Evolutionary conservation across 2,888 invertebrate genomes (phyloP).

Genomic region (Brachyopa scutellaris): DNA sequence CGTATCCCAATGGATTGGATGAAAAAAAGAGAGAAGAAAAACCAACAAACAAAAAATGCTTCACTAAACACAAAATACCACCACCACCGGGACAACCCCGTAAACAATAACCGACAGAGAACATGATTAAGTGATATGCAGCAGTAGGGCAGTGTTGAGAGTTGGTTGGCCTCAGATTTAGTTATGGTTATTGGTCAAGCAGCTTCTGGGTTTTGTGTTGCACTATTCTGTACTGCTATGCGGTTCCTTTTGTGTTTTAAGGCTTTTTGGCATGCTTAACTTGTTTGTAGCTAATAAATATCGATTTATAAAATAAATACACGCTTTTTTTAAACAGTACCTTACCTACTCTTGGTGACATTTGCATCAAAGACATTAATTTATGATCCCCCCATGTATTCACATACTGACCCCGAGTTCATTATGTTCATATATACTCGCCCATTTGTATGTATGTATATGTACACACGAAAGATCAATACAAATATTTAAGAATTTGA

Average conservation of each 20-base stretch:
- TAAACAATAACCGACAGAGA: slow-evolving; percentile 67
- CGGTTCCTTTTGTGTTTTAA: slow-evolving; percentile 55
- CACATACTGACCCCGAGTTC: no score
- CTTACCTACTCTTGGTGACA: slow-evolving; percentile 23
- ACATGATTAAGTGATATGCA: slow-evolving; percentile 68
- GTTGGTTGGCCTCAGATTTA: slow-evolving; percentile 48
- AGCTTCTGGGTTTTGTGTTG: slow-evolving; percentile 4
- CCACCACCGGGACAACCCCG: slow-evolving; percentile 44
- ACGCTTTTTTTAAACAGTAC: slow-evolving; percentile 40
- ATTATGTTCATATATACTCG: no score
- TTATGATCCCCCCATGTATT: no score
- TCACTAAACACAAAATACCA: slow-evolving; percentile 55
- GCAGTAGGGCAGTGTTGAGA: slow-evolving; percentile 9
- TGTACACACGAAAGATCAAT: no score
- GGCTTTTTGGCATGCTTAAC: slow-evolving; percentile 43
- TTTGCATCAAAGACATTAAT: no score
- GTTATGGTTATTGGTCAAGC: slow-evolving; percentile 37
- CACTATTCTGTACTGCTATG: slow-evolving; percentile 29
- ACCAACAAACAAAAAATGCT: slow-evolving; percentile 32
- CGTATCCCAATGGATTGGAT: not conserved
- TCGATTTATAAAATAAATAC: slow-evolving; percentile 55
- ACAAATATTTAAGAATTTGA: no score
- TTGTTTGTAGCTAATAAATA: slow-evolving; percentile 54
- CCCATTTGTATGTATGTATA: no score
- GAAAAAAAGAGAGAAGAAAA: not conserved